Evolutionary conservation across 2,888 invertebrate genomes (phyloP), one percentile per base, ranked within the genome.

Genomic region (Flabesymbios commensalis): DNA sequence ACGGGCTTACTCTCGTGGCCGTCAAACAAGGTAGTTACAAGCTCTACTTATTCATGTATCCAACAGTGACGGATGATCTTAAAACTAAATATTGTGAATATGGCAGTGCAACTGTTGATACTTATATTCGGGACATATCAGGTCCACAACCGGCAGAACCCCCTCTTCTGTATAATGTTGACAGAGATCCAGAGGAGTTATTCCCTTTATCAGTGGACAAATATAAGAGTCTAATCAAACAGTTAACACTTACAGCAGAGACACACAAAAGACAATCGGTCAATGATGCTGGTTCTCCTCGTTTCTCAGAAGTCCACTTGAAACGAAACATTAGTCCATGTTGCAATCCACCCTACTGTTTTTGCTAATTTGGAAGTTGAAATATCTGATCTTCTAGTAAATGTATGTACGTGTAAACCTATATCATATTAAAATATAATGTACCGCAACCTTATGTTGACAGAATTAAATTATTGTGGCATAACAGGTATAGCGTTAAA

Each of bases 271-370:
- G 19, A 36, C 2, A 5, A 57, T 41, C 31, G 1, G 19, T 61
- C 53, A 32, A 4, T 2, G 26, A 10, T 7, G 26, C 31, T 7
- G 53, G 41, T 2, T 19, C 31, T 7, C 28, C 26, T 10, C 29
- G 54, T 1, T 31, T 63, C 22, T 26, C 32, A 45, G 3, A 17
- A 3, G 32, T 36, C 1, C 22, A 47, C n/a, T 22, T 26, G 2
- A 36, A 33, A 19, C 5, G 3, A n/a, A 2, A 14, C 2, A 42
- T 63, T 1, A 43, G 36, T 17, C 65, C 65, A 14, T 65, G 65
- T 41, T 65, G 65, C 42, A 64, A 60, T 52, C 54, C 53, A 31
- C 65, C 65, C 7, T 65, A 65, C 29, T 65, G 65, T 57, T 17
- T 62, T 1, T 65, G 65, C 47, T 7, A 52, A 14, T 60, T 29